These are phyloP conservation scores for Hypocryptadius cinnamomeus DNA, from an alignment of 2,113 vertebrate species.

Conservation along the genomic window DNA sequence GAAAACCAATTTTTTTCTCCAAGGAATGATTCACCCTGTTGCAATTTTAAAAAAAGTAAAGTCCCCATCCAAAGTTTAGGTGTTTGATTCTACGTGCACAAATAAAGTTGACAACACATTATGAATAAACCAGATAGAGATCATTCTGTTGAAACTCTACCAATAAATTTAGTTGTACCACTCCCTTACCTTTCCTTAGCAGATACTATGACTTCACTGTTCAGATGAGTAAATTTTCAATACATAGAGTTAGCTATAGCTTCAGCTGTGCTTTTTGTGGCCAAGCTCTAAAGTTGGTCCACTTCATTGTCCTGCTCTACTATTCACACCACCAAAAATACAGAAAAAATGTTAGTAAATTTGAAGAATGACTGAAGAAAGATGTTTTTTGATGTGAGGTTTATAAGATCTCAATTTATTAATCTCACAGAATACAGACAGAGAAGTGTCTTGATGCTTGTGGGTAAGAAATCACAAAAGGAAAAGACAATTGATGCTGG, in stretches of 20 bases:
- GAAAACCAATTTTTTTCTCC: not conserved
- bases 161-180: not conserved
- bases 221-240: not conserved
- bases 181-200: not conserved
- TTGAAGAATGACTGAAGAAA: not conserved
- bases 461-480: not conserved
- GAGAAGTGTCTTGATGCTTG: not conserved
- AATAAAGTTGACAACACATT: not conserved
- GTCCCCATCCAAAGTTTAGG: not conserved
- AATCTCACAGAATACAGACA: not conserved
- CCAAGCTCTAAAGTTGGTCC: not conserved
- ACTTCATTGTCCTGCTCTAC: not conserved
- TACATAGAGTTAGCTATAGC: not conserved
- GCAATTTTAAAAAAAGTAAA: not conserved
- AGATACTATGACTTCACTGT: not conserved
- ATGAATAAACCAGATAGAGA: not conserved
- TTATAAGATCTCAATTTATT: not conserved
- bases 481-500: not conserved
- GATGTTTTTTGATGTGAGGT: not conserved
- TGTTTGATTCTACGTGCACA: not conserved
- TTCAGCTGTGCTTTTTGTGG: not conserved
- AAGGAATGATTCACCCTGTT: not conserved
- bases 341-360: not conserved
- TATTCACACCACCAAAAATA: not conserved
- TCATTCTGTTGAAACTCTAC: not conserved